Conservation (phyloP, 2,888 invertebrate species). For the Apodemia duryi region DNA sequence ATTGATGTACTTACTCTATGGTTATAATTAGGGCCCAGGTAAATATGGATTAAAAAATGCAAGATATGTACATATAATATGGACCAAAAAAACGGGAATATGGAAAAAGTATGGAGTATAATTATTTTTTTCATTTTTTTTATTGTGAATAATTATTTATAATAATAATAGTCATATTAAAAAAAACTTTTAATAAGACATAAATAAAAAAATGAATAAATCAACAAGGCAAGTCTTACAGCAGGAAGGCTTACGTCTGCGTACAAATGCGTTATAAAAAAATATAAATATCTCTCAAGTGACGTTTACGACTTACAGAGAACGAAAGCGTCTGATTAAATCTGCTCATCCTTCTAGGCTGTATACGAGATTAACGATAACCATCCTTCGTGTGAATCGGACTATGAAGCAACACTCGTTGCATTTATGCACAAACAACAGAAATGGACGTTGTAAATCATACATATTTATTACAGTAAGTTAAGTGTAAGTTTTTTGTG, state of each 20-base stretch:
- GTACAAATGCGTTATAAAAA: slow-evolving; percentile 8
- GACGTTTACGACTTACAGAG: slow-evolving; percentile 17
- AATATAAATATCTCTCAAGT: slow-evolving; percentile 16
- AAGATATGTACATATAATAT: too few species aligned
- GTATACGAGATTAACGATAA: slow-evolving; percentile 2
- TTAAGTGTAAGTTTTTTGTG: too few species aligned
- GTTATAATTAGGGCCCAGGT: too few species aligned
- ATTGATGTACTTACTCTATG: too few species aligned
- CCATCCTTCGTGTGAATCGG: slow-evolving; percentile 8
- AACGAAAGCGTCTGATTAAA: slow-evolving; percentile 7
- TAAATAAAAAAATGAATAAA: not conserved
- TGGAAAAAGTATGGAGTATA: too few species aligned
- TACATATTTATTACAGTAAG: not conserved
- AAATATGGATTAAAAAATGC: too few species aligned
- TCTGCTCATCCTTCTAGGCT: slow-evolving; percentile 9
- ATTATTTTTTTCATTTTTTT: too few species aligned
- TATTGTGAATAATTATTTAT: too few species aligned
- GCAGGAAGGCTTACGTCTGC: not conserved
- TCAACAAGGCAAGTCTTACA: slow-evolving; percentile 2
- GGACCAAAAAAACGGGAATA: too few species aligned
- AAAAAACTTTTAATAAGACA: too few species aligned
- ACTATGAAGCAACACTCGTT: not conserved
- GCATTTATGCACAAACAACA: not conserved
- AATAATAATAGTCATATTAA: too few species aligned
- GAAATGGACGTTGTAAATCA: not conserved